phyloP scores from a whole-genome alignment of 2,797 vertebrate species.

The Threskiornis aethiopicus region DNA sequence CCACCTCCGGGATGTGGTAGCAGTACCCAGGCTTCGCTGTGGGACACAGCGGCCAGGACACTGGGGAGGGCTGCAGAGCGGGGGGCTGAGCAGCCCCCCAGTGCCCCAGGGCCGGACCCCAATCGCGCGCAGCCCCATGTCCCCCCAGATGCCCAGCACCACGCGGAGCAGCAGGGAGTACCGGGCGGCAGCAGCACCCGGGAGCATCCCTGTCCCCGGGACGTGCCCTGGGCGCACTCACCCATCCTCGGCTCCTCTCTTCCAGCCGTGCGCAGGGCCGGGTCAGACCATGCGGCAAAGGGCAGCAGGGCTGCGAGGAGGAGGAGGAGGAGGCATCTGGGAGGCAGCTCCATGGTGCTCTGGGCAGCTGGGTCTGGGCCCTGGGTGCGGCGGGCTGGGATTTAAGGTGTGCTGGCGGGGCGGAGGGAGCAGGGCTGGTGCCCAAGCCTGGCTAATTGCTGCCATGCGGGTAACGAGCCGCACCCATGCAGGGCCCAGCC shows the following conservation, averaged over 20 bases:
- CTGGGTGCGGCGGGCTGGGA: neutral
- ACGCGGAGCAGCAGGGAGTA: rapidly evolving
- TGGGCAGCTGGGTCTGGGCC: neutral
- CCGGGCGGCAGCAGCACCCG: rapidly evolving
- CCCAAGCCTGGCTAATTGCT: constrained; percentile 2
- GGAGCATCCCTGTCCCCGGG: neutral
- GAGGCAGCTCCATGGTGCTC: constrained; percentile 32
- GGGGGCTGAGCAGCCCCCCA: neutral
- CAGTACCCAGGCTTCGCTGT: constrained; percentile 49
- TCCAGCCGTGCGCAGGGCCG: rapidly evolving
- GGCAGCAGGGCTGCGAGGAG: neutral
- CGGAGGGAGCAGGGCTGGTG: neutral
- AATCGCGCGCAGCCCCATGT: rapidly evolving
- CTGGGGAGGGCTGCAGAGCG: neutral
- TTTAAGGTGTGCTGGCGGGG: constrained; percentile 32
- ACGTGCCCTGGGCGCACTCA: neutral
- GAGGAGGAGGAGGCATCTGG: neutral
- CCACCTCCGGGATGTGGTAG: constrained; percentile 9
- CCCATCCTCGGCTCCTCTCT: neutral
- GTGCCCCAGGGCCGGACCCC: rapidly evolving
- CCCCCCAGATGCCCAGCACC: rapidly evolving
- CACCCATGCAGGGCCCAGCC: neutral
- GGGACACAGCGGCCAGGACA: rapidly evolving
- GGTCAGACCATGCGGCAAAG: neutral
- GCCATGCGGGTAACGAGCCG: neutral